phyloP scores from a whole-genome alignment of 2,797 vertebrate species.

The Acrossocheilus fasciatus region DNA sequence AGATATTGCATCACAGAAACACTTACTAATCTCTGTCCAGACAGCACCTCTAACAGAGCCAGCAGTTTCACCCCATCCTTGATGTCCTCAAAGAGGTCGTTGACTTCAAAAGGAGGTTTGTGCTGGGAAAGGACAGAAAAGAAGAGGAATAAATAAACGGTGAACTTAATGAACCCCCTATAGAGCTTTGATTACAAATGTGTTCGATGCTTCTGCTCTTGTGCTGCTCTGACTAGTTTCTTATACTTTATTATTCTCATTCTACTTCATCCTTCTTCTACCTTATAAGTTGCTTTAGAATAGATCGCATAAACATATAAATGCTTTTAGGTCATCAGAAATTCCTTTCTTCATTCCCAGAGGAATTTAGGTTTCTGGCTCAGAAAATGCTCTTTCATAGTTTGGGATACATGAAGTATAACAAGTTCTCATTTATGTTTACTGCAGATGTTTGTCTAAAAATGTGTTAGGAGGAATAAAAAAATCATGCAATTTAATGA shows the following conservation, averaged over 20 bases:
- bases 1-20: conserved; percentile 21
- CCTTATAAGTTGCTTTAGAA: not conserved
- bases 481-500: not conserved
- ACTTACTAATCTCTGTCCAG: conserved; percentile 95
- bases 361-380: not conserved
- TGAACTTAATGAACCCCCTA: conserved; percentile 2
- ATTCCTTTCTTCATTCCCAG: not conserved
- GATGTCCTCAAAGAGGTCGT: conserved; percentile 97
- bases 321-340: not conserved
- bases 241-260: not conserved
- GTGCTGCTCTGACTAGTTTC: not conserved
- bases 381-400: not conserved
- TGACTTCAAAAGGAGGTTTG: conserved; percentile 90
- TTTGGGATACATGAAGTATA: not conserved
- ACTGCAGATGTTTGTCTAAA: not conserved
- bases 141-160: not conserved
- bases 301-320: not conserved
- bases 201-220: not conserved
- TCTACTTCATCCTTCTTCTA: not conserved
- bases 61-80: conserved; percentile 96
- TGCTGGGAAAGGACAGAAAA: conserved; percentile 73
- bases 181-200: not conserved
- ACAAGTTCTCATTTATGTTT: not conserved
- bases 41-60: conserved; percentile 94
- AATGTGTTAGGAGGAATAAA: not conserved